Conservation (phyloP, 2,797 vertebrate species). For the Cynopterus sphinx region DNA sequence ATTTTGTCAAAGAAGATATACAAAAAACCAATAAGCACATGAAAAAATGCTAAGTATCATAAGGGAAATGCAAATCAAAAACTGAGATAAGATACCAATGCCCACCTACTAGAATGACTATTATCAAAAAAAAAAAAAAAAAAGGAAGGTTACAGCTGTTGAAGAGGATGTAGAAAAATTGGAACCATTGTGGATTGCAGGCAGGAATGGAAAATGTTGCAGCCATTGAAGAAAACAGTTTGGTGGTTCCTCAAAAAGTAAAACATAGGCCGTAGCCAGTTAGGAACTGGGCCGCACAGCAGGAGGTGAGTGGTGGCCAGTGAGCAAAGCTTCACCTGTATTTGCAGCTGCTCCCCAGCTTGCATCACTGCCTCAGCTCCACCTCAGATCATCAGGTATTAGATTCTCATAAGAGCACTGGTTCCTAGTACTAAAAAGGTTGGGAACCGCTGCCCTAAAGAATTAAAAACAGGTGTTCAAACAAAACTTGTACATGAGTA, state of each 20-base stretch:
- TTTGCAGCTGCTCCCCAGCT: no score
- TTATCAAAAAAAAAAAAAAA: background rate
- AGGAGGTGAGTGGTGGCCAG: no score
- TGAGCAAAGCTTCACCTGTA: no score
- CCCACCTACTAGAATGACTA: background rate
- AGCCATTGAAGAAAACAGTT: background rate
- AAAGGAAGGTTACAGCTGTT: background rate
- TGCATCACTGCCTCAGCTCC: no score
- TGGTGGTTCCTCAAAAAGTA: background rate
- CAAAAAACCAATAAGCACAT: background rate
- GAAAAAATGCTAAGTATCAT: background rate
- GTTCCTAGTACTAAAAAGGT: no score
- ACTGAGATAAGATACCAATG: background rate
- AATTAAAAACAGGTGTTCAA: background rate
- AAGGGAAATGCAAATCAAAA: conserved; percentile 26
- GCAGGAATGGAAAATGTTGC: background rate
- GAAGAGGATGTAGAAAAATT: background rate
- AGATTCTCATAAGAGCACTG: no score
- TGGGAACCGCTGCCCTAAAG: no score
- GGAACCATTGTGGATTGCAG: background rate
- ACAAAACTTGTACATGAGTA: background rate
- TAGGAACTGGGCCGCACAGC: no score
- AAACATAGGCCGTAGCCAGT: background rate
- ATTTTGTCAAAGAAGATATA: conserved; percentile 4
- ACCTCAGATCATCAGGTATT: no score